Evolutionary conservation across 2,113 vertebrate species (phyloP).

Genomic region (Chloropsis cyanopogon): DNA sequence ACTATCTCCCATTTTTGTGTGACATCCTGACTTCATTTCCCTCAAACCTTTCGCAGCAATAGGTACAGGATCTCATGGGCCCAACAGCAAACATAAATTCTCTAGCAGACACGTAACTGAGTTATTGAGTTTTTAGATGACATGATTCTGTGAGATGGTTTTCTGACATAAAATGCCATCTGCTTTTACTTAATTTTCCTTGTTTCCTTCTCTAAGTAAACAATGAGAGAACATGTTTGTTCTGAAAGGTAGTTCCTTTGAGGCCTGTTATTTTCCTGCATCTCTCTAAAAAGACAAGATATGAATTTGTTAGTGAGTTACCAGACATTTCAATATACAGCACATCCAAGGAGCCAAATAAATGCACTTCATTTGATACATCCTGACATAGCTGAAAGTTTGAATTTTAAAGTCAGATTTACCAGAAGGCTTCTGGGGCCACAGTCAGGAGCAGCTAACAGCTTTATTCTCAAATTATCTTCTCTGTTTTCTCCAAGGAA

Average conservation of each 20-base stretch:
- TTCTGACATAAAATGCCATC: slow-evolving; percentile 53
- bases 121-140: slow-evolving; percentile 26
- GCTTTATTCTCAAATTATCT: not conserved
- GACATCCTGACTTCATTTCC: slow-evolving; percentile 25
- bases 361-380: not conserved
- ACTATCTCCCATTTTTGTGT: not conserved
- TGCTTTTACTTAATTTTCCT: slow-evolving; percentile 29
- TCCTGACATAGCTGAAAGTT: not conserved
- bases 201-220: slow-evolving; percentile 35
- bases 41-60: not conserved
- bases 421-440: not conserved
- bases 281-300: slow-evolving; percentile 1
- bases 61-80: not conserved
- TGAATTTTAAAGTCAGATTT: slow-evolving; percentile 26
- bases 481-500: not conserved
- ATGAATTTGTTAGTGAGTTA: slow-evolving; percentile 27
- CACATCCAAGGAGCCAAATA: not conserved
- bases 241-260: slow-evolving; percentile 29
- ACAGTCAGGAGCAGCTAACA: not conserved
- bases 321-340: not conserved
- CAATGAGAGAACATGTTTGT: slow-evolving; percentile 14
- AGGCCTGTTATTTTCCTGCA: not conserved
- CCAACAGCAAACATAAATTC: slow-evolving; percentile 22
- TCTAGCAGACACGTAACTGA: not conserved
- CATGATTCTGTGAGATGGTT: slow-evolving; percentile 40